Evolutionary conservation across 2,888 invertebrate genomes (phyloP), one percentile per base, ranked within the genome.

Genomic region (Pyrrhosoma nymphula): DNA sequence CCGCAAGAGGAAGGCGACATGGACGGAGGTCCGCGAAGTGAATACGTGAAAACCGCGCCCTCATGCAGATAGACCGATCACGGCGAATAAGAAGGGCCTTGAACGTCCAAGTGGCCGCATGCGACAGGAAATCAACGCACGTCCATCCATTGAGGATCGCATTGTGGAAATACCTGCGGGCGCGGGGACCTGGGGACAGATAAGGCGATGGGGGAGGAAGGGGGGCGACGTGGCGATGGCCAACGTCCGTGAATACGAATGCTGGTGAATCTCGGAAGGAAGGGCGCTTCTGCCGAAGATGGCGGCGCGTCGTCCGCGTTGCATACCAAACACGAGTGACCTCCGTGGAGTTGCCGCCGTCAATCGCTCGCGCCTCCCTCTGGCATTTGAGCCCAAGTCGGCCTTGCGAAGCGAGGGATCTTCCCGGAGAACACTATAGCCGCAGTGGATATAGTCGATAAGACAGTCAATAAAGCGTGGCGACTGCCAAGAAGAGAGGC

Each of bases 241-340:
- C 69, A n/a, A n/a, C 60, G 60, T 20, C 60, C 69, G 69, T 69
- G 69, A 69, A 69, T 69, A n/a, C n/a, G 69, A 69, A 69, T 69
- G 26, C 69, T 10, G 0, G n/a, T n/a, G 6, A 47, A 47, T 47
- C 47, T 8, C 20, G 16, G 23, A 60, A 60, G 60, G n/a, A n/a
- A 23, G 69, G n/a, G 69, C 69, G n/a, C 69, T n/a, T n/a, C 69
- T n/a, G 26, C 69, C n/a, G n/a, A 69, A n/a, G 69, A 60, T 4
- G 60, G 47, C 47, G 47, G 47, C 47, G 47, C 47, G 47, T 47
- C n/a, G 69, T 69, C 69, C 16, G 60, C 69, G n/a, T 12, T n/a
- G 69, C 26, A 69, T 69, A 69, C 69, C 69, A 69, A 69, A n/a
- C 16, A n/a, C 69, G 26, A n/a, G 69, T 69, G 69, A 69, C 69